Evolutionary conservation across 1,140 invertebrate genomes (phyloP).

Genomic region (Drosophila ficusphila): DNA sequence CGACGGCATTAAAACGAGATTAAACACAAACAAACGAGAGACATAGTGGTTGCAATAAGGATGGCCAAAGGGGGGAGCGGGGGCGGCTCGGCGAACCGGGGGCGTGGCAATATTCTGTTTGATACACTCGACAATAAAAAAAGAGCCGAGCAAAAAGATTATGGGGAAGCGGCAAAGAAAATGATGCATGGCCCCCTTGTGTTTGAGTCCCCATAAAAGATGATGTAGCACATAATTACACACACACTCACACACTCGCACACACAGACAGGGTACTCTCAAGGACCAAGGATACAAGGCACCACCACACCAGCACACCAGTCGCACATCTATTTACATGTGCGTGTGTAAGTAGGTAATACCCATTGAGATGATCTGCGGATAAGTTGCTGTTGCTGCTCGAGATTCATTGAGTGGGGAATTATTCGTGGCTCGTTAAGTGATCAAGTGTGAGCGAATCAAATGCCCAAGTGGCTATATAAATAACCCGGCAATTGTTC

Average conservation of each 20-base stretch:
- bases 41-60: constrained; percentile 32
- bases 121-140: constrained; percentile 75
- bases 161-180: constrained; percentile 31
- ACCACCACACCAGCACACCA: neutral
- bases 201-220: constrained; percentile 64
- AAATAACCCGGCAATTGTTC: constrained; percentile 26
- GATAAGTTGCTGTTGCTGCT: constrained; percentile 34
- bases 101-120: constrained; percentile 57
- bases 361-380: constrained; percentile 54
- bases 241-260: constrained; percentile 41
- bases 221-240: constrained; percentile 80
- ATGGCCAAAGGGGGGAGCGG: neutral
- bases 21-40: constrained; percentile 78
- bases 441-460: constrained; percentile 38
- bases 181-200: constrained; percentile 54
- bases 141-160: constrained; percentile 38
- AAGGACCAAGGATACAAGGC: neutral
- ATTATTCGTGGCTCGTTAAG: constrained; percentile 44
- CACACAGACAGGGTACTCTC: neutral
- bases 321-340: constrained; percentile 23
- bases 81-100: neutral
- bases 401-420: constrained; percentile 40
- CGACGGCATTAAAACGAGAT: constrained; percentile 80
- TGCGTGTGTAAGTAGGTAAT: constrained; percentile 38
- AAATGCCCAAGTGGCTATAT: constrained; percentile 23